phyloP scores from a whole-genome alignment of 2,888 invertebrate species.

The Hybos culiciformis region DNA sequence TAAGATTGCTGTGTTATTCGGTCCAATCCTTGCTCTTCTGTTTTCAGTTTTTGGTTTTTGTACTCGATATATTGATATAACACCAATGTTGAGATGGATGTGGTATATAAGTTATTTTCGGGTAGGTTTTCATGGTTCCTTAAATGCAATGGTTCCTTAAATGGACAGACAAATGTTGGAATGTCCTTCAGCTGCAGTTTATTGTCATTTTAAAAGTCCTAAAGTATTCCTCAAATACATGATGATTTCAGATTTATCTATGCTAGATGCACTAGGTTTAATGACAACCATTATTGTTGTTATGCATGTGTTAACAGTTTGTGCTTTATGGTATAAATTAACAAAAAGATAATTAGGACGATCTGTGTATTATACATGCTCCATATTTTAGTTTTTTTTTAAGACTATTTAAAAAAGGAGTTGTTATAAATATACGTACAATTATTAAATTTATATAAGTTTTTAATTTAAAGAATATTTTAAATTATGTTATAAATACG shows the following conservation, averaged over 20 bases:
- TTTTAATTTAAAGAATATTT: no score
- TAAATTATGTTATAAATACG: no score
- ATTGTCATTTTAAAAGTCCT: conserved; percentile 69
- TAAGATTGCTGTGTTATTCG: conserved; percentile 88
- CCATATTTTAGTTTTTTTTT: no score
- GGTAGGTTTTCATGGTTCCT: conserved; percentile 80
- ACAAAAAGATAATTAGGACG: conserved; percentile 66
- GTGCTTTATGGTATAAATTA: conserved; percentile 65
- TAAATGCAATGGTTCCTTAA: conserved; percentile 78
- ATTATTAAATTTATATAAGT: no score
- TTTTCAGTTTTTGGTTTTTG: conserved; percentile 92
- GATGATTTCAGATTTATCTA: conserved; percentile 61
- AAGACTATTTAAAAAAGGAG: no score
- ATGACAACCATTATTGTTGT: conserved; percentile 60
- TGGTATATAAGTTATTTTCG: conserved; percentile 84
- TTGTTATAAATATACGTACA: no score
- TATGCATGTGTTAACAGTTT: conserved; percentile 62
- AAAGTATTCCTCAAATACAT: conserved; percentile 68
- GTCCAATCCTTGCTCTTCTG: conserved; percentile 78
- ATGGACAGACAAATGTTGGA: conserved; percentile 57
- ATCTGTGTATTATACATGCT: no score
- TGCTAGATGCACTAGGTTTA: conserved; percentile 53
- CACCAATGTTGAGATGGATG: conserved; percentile 69
- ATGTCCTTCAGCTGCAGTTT: conserved; percentile 51
- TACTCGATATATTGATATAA: conserved; percentile 78